Percentiles rank a stretch among this genome's conserved stretches.
Evolutionary conservation across 1,140 invertebrate species (phyloP).

Genomic region (Psilanteris sp.): DNA sequence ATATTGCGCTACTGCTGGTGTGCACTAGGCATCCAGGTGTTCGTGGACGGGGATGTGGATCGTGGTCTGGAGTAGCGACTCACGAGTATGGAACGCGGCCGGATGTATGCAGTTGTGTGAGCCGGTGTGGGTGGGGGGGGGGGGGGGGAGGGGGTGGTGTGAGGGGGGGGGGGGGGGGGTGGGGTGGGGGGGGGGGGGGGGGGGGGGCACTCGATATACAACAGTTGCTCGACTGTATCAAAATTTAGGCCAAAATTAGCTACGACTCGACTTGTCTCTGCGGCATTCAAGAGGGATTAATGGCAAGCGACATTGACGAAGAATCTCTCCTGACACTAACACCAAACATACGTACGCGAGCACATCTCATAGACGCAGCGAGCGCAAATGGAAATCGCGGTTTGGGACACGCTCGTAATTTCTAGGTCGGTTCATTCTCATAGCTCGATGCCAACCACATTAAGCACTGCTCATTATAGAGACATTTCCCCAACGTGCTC

Average conservation of each 20-base stretch:
- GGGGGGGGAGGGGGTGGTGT: too few species aligned
- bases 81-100: too few species aligned
- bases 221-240: constrained; percentile 34
- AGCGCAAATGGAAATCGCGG: constrained; percentile 49
- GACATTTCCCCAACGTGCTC: constrained; percentile 30
- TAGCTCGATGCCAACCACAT: constrained; percentile 40
- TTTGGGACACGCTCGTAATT: constrained; percentile 49
- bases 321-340: constrained; percentile 54
- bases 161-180: too few species aligned
- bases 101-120: too few species aligned
- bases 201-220: constrained; percentile 17
- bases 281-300: constrained; percentile 50
- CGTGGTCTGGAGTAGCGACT: too few species aligned
- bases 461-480: constrained; percentile 36
- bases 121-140: too few species aligned
- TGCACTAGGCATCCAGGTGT: too few species aligned
- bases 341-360: constrained; percentile 28
- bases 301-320: constrained; percentile 55
- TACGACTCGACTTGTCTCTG: constrained; percentile 45
- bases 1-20: too few species aligned
- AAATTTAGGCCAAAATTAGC: constrained; percentile 56
- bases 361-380: constrained; percentile 7
- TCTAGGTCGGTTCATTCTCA: constrained; percentile 44
- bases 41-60: too few species aligned
- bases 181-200: too few species aligned